Conservation (phyloP, 2,888 invertebrate species). For the Pammene fasciana region DNA sequence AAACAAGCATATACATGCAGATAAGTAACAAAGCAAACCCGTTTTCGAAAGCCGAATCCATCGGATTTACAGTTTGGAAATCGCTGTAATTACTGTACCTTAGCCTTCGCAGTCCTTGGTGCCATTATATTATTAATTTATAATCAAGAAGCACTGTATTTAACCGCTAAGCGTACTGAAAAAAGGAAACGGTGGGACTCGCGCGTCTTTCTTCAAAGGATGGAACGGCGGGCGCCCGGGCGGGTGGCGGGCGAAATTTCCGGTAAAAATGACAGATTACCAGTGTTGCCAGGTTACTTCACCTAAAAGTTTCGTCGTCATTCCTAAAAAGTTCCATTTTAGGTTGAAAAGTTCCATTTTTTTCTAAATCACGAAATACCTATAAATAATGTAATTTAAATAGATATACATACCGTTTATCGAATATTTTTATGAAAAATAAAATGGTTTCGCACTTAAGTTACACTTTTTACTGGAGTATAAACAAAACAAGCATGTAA, state of each 20-base stretch:
- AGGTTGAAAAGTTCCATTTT: too few relatives aligned
- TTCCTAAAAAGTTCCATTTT: too few relatives aligned
- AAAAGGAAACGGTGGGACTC: conserved; percentile 49
- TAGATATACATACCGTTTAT: too few relatives aligned
- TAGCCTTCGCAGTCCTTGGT: conserved; percentile 70
- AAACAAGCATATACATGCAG: conserved; percentile 22
- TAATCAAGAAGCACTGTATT: conserved; percentile 47
- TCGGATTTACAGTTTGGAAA: conserved; percentile 43
- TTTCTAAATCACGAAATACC: too few relatives aligned
- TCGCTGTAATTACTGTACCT: conserved; percentile 60
- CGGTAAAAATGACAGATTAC: conserved; percentile 70
- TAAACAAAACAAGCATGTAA: too few relatives aligned
- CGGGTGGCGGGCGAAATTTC: conserved; percentile 66
- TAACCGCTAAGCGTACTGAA: conserved; percentile 39
- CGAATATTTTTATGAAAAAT: too few relatives aligned
- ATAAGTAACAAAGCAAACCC: conserved; percentile 62
- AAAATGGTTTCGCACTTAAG: too few relatives aligned
- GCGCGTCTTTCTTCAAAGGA: conserved; percentile 49
- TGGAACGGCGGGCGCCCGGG: conserved; percentile 43
- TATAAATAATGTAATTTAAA: too few relatives aligned
- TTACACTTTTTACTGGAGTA: too few relatives aligned
- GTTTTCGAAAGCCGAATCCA: conserved; percentile 50
- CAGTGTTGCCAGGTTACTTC: too few relatives aligned
- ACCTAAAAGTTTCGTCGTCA: too few relatives aligned
- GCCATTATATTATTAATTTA: conserved; percentile 64